Evolutionary conservation across 2,113 vertebrate genomes (phyloP), one percentile per base, ranked within the genome.

Genomic region (Vidua chalybeata): DNA sequence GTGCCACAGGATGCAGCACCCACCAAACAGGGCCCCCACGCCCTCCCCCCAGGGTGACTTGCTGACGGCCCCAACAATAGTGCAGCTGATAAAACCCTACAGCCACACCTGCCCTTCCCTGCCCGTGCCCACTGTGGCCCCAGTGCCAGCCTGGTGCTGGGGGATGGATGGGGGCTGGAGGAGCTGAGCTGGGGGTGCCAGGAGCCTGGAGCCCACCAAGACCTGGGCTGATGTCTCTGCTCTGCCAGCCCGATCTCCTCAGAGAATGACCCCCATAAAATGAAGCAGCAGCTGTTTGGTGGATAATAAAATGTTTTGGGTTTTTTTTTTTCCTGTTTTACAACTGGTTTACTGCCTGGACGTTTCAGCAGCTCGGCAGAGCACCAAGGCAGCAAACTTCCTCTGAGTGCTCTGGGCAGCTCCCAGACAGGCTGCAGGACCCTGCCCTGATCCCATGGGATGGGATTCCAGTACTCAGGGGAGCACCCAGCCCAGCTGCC

Each of bases 181-280:
- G 48, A 31, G 48, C 58, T 1, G 1, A 51, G 39, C 39, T 2
- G 11, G 45, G 62, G 52, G 13, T 84, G 33, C 51, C 46, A 49
- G 54, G 35, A 89, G n/a, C 75, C 56, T 33, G 43, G 16, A 85
- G 35, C 66, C 28, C 2, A 0, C 26, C 49, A 6, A 23, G 39
- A 69, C 46, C 87, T 43, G 80, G 14, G 30, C 46, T 33, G 49
- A 20, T 63, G 46, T 64, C 45, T 83, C 55, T 83, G 73, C 81
- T 67, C 75, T 3, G 0, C 51, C 4, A 43, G 80, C 66, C 3
- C 11, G 77, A 69, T 72, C 81, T 85, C 90, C 77, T 45, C 2
- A 24, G 63, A 62, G 79, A 80, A 58, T 82, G 86, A 95, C 86
- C 90, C 95, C 75, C 56, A 48, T 96, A 95, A 96, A 97, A 75